Base-by-base conservation (phyloP, 2,888 invertebrate species). In the Hirtodrosophila trivittata region DNA sequence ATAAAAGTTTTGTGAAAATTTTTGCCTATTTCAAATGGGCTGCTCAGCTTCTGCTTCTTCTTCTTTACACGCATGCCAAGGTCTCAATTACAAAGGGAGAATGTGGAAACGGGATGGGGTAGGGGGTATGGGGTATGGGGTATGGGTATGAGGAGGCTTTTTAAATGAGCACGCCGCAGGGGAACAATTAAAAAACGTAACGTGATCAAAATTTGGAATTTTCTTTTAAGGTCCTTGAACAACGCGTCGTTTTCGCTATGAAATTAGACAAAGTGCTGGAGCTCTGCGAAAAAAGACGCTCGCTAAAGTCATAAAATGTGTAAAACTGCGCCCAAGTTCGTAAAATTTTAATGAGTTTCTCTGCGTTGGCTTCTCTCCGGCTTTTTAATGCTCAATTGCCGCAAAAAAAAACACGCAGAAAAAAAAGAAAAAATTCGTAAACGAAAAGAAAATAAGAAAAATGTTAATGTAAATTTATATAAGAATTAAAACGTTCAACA, bases 171-270 rank as follows among this genome's bases (percentile, higher is more conserved):
- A 64, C 68, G 83, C 81, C 87, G 82, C 87, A 75, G 77, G 87
- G 87, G 81, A 85, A 84, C 85, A 81, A 77, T 86, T 80, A 86
- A 87, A 87, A 83, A 85, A 82, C 68, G 76, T 82, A 82, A 82
- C 86, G 87, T 87, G 87, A 87, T 87, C 83, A 78, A 83, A 83
- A 87, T 87, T 83, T 75, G 42, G 64, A 81, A 86, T 86, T 57
- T 81, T 68, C 76, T 75, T 62, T 68, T 77, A 62, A 73, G 84
- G 80, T 76, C 86, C 86, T 83, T 83, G 77, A 71, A 77, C 5
- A 21, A 21, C 18, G 18, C 70, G 72, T 71, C 73, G 67, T 60
- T 58, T 60, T 59, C 54, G 77, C 62, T 75, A 78, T 73, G 74
- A 80, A 80, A 80, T 80, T 83, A 83, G 77, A 81, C 84, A 81